Evolutionary conservation across 2,888 invertebrate species (phyloP).

Genomic region (Parnassius orleans): DNA sequence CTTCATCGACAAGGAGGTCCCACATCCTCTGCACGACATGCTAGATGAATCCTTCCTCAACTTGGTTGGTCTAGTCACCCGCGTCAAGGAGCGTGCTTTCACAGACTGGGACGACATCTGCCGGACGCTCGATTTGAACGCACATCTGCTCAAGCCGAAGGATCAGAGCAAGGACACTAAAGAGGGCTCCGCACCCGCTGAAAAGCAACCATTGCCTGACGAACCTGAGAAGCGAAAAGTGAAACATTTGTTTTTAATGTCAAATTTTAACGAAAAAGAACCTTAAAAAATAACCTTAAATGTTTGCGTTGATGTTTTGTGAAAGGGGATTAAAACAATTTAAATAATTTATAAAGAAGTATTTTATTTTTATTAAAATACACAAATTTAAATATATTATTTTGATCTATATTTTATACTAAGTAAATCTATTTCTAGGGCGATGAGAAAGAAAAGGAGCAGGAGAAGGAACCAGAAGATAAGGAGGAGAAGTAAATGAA

Average conservation of each 20-base stretch:
- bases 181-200: slow-evolving; percentile 84
- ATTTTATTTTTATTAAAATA: no score
- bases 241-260: background rate
- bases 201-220: slow-evolving; percentile 78
- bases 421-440: slow-evolving; percentile 75
- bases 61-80: slow-evolving; percentile 92
- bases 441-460: slow-evolving; percentile 86
- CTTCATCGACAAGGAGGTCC: slow-evolving; percentile 94
- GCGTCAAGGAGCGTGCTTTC: slow-evolving; percentile 95
- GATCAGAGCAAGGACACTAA: slow-evolving; percentile 87
- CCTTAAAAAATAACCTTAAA: no score
- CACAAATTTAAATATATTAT: no score
- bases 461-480: slow-evolving; percentile 84
- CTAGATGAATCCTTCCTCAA: slow-evolving; percentile 94
- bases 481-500: slow-evolving; percentile 84
- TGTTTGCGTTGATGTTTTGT: no score
- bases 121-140: slow-evolving; percentile 89
- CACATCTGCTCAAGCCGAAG: slow-evolving; percentile 89
- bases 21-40: slow-evolving; percentile 91
- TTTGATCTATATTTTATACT: no score
- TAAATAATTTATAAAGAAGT: no score
- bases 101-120: slow-evolving; percentile 96
- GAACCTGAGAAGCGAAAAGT: slow-evolving; percentile 73
- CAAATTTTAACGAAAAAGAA: no score
- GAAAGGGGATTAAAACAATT: no score